phyloP scores from a whole-genome alignment of 1,140 invertebrate species.

The Neuroterus valhalla region DNA sequence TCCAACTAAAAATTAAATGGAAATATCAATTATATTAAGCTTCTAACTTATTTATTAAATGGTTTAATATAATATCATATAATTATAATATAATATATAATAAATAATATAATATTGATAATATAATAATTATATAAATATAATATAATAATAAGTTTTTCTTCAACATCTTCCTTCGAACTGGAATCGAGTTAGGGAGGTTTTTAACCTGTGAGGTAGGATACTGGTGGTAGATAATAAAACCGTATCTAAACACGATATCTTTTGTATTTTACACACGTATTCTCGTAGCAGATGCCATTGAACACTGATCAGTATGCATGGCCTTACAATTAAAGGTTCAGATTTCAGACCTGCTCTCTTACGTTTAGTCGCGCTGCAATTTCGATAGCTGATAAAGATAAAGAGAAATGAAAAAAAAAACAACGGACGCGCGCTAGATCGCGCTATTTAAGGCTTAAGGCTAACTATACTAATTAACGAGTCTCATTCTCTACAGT shows the following conservation, averaged over 20 bases:
- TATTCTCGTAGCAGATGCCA: slow-evolving; percentile 12
- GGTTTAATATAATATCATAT: too few relatives aligned
- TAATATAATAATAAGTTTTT: too few relatives aligned
- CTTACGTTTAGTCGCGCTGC: slow-evolving; percentile 3
- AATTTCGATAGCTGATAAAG: slow-evolving; percentile 15
- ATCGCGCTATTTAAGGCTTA: background rate
- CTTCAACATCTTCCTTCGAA: too few relatives aligned
- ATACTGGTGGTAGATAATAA: background rate
- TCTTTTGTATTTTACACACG: slow-evolving; percentile 14
- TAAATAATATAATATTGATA: too few relatives aligned
- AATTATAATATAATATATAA: too few relatives aligned
- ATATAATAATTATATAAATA: too few relatives aligned
- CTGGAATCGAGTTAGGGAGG: background rate
- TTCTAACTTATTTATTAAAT: too few relatives aligned
- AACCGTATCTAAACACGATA: slow-evolving; percentile 11
- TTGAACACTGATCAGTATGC: slow-evolving; percentile 8
- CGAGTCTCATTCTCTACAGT: slow-evolving; percentile 10
- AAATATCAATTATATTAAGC: background rate
- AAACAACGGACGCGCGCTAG: background rate
- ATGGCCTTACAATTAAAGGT: slow-evolving; percentile 10
- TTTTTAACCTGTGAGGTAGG: background rate
- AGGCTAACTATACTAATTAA: slow-evolving; percentile 17
- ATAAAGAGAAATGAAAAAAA: slow-evolving; percentile 16
- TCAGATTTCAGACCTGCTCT: background rate
- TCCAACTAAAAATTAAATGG: background rate